Percentiles rank a stretch among this genome's conserved stretches.
These are phyloP conservation scores for Meteorus cinctellus DNA, from an alignment of 2,888 invertebrate genomes.

Conservation along the genomic window DNA sequence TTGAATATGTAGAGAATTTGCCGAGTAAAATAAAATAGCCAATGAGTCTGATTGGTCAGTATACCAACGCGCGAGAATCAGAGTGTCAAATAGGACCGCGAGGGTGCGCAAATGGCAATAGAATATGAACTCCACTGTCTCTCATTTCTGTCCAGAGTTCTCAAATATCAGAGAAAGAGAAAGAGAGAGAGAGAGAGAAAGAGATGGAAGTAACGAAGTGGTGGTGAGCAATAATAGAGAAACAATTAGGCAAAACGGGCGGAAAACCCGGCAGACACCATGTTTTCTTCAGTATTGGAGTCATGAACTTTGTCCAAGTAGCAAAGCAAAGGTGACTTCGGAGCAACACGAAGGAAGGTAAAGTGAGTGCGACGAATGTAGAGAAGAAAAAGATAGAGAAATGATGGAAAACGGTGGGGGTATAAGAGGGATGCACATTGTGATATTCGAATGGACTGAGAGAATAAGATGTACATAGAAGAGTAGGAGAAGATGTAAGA, in stretches of 20 bases:
- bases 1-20: neutral
- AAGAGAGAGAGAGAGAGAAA: neutral
- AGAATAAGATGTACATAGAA: slow-evolving; percentile 12
- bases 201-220: neutral
- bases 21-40: neutral
- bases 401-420: neutral
- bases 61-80: neutral
- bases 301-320: slow-evolving; percentile 31
- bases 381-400: no score
- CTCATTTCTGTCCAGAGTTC: neutral
- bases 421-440: neutral
- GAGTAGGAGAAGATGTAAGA: neutral
- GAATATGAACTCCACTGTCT: neutral
- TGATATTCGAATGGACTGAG: slow-evolving; percentile 1
- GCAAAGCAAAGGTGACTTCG: slow-evolving; percentile 28
- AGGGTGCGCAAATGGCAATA: slow-evolving; percentile 20
- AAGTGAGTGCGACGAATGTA: slow-evolving; percentile 6
- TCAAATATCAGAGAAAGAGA: neutral
- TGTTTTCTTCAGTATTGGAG: slow-evolving; percentile 20
- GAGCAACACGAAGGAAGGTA: slow-evolving; percentile 17
- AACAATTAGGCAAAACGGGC: slow-evolving; percentile 18
- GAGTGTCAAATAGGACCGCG: slow-evolving; percentile 4
- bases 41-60: slow-evolving; percentile 3
- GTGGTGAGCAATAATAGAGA: neutral
- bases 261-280: slow-evolving; percentile 10